Conservation (phyloP, 1,140 invertebrate genomes). For the Aculops lycopersici region DNA sequence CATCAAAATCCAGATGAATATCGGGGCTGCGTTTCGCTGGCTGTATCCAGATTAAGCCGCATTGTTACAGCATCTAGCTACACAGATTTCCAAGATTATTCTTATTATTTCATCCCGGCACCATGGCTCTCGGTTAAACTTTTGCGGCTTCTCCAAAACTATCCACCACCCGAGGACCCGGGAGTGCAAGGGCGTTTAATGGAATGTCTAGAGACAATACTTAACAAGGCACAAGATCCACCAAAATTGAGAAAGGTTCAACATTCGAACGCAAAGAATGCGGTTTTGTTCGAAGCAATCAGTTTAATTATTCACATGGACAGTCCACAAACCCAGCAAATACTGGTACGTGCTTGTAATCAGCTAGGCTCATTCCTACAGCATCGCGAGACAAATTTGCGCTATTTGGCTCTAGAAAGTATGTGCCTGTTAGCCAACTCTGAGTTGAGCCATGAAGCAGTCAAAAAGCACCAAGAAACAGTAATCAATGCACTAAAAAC, state of each 20-base stretch:
- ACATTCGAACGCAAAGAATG: constrained; percentile 99
- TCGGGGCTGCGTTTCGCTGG: constrained; percentile 87
- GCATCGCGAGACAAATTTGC: constrained; percentile 87
- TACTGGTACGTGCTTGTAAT: constrained; percentile 88
- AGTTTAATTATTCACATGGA: constrained; percentile 99
- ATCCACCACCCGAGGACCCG: constrained; percentile 52
- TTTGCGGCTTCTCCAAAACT: constrained; percentile 79
- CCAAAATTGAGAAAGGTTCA: constrained; percentile 99
- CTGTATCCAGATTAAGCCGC: constrained; percentile 75
- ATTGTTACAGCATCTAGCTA: constrained; percentile 94
- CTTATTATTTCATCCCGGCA: constrained; percentile 98
- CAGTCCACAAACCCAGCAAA: constrained; percentile 60
- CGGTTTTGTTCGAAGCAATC: constrained; percentile 95
- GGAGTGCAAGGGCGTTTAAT: constrained; percentile 71
- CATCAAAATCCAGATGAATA: constrained; percentile 97
- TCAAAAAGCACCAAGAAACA: constrained; percentile 98
- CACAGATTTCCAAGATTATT: constrained; percentile 94
- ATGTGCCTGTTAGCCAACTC: constrained; percentile 97
- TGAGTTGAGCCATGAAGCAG: constrained; percentile 96
- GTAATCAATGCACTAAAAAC: constrained; percentile 97
- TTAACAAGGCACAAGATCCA: constrained; percentile 97
- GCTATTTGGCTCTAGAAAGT: constrained; percentile 89
- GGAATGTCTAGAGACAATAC: constrained; percentile 95
- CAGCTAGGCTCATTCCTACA: constrained; percentile 93
- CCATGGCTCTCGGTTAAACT: constrained; percentile 98